Evolutionary conservation across 64 coral and sea anemone genomes (phyloP).

Genomic region (Montipora foliosa): DNA sequence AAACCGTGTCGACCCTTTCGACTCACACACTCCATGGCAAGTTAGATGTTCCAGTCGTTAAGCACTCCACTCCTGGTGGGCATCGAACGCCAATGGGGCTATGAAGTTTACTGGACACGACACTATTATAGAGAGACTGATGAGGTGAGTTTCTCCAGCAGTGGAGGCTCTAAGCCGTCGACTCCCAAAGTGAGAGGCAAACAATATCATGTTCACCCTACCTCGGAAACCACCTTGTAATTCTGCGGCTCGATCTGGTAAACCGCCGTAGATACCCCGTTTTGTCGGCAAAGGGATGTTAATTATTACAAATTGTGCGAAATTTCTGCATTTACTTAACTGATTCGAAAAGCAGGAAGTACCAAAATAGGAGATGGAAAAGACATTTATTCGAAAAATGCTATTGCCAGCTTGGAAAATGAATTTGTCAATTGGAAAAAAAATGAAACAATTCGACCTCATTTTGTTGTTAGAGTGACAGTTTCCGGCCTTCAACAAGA

Average conservation of each 20-base stretch:
- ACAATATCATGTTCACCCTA: background rate
- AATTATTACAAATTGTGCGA: too few species aligned
- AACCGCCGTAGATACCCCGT: background rate
- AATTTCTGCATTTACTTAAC: too few species aligned
- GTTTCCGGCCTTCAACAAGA: too few species aligned
- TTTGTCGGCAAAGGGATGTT: too few species aligned
- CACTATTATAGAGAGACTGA: slow-evolving; percentile 47
- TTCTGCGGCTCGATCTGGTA: too few species aligned
- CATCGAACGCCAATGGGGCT: slow-evolving; percentile 45
- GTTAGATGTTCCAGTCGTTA: background rate
- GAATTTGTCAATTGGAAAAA: too few species aligned
- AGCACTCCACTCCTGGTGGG: background rate
- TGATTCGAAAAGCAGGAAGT: too few species aligned
- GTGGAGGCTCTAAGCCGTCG: slow-evolving; percentile 17
- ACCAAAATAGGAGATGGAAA: too few species aligned
- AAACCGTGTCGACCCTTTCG: background rate
- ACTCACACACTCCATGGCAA: background rate
- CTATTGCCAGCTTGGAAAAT: too few species aligned
- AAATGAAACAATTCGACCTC: too few species aligned
- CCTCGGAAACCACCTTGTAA: slow-evolving; percentile 25
- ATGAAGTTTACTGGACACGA: slow-evolving; percentile 51
- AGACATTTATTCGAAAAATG: too few species aligned
- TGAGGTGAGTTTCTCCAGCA: slow-evolving; percentile 19
- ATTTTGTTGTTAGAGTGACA: too few species aligned
- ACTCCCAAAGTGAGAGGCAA: background rate